These are phyloP conservation scores for Alaudala cheleensis DNA, from an alignment of 2,113 vertebrate genomes.

Conservation along the genomic window DNA sequence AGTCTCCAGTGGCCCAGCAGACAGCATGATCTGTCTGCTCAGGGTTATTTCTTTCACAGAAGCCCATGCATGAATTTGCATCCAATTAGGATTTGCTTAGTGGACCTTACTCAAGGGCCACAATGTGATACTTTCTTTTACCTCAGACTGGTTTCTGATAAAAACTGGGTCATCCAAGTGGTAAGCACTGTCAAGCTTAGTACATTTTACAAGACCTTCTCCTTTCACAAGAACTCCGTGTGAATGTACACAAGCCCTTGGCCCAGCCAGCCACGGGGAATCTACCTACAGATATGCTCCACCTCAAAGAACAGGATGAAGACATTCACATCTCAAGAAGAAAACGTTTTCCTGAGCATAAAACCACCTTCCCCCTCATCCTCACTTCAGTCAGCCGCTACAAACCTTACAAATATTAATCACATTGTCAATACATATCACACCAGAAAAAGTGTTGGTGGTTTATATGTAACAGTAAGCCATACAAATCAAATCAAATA, in stretches of 20 bases:
- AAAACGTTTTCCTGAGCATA: not conserved
- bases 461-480: not conserved
- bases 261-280: fast-evolving
- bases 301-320: not conserved
- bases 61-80: not conserved
- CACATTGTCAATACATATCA: fast-evolving
- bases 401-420: not conserved
- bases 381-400: not conserved
- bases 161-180: not conserved
- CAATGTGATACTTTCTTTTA: not conserved
- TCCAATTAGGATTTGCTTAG: not conserved
- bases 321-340: not conserved
- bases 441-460: not conserved
- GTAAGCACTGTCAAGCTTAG: not conserved
- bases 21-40: not conserved
- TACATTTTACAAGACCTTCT: not conserved
- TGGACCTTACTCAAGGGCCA: not conserved
- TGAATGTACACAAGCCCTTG: not conserved
- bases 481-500: too few relatives aligned
- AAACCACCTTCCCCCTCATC: not conserved
- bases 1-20: not conserved
- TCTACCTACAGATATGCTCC: not conserved
- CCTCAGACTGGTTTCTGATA: not conserved
- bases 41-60: not conserved
- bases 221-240: not conserved